Evolutionary conservation across 1,140 invertebrate species (phyloP).

Genomic region (Tetramorium alpestre): DNA sequence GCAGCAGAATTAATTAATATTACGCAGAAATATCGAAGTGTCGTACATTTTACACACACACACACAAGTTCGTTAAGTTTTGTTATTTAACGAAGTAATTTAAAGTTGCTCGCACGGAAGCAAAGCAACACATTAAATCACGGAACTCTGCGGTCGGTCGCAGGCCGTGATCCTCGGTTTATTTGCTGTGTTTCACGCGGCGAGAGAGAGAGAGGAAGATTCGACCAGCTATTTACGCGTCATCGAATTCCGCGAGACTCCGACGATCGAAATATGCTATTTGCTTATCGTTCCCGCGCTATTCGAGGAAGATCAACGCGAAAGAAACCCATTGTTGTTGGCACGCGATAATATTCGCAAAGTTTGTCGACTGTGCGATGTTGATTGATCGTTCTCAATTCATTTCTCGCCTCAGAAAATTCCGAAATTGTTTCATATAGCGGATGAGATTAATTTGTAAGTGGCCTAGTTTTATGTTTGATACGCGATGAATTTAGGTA

Average conservation of each 20-base stretch:
- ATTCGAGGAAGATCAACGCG: not conserved
- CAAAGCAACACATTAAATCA: conserved; percentile 44
- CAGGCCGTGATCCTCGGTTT: conserved; percentile 17
- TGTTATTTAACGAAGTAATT: conserved; percentile 23
- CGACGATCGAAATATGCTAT: conserved; percentile 61
- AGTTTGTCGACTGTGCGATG: not conserved
- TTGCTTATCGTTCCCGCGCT: conserved; percentile 45
- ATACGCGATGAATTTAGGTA: not conserved
- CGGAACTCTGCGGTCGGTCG: conserved; percentile 28
- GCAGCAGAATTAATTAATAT: conserved; percentile 6
- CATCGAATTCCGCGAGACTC: conserved; percentile 76
- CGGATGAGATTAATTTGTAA: not conserved
- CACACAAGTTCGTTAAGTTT: conserved; percentile 11
- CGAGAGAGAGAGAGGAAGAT: conserved; percentile 14
- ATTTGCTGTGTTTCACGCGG: conserved; percentile 33
- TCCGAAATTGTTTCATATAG: not conserved
- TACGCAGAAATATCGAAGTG: not conserved
- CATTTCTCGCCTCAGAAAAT: not conserved
- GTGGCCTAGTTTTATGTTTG: conserved; percentile 12
- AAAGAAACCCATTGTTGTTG: conserved; percentile 29
- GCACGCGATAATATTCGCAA: not conserved
- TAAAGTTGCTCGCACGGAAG: conserved; percentile 28
- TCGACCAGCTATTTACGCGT: conserved; percentile 65
- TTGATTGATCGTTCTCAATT: conserved; percentile 37
- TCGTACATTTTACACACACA: not conserved